Conservation (phyloP, 2,888 invertebrate genomes). For the Pseudolycoriella hygida region DNA sequence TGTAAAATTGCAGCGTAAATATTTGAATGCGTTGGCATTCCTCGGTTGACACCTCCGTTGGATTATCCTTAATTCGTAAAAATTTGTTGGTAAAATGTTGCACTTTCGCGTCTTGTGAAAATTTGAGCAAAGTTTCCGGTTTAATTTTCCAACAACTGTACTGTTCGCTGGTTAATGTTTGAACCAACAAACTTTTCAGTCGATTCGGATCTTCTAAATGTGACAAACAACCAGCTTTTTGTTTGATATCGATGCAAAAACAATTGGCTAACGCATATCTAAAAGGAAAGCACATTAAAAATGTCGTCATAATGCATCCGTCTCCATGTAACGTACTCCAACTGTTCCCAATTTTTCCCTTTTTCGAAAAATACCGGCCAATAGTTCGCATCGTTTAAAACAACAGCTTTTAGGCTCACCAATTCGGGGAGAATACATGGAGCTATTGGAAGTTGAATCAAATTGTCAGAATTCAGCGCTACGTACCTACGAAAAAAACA, state of each 20-base stretch:
- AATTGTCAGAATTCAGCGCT: constrained; percentile 32
- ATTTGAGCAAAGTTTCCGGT: constrained; percentile 50
- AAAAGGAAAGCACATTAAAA: constrained; percentile 9
- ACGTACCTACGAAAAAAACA: constrained; percentile 23
- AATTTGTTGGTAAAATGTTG: constrained; percentile 53
- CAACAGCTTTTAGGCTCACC: constrained; percentile 50
- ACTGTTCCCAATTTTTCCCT: constrained; percentile 66
- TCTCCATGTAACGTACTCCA: constrained; percentile 51
- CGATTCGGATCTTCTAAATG: constrained; percentile 72
- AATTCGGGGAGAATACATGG: constrained; percentile 79
- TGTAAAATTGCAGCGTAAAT: constrained; percentile 52
- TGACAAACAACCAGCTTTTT: constrained; percentile 74
- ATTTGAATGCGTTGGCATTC: constrained; percentile 38
- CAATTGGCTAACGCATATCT: constrained; percentile 48
- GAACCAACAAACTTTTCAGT: constrained; percentile 58
- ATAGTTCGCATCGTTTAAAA: constrained; percentile 68
- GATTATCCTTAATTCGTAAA: constrained; percentile 25
- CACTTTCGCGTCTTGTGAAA: constrained; percentile 54
- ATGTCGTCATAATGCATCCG: constrained; percentile 1
- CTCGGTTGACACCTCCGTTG: constrained; percentile 22
- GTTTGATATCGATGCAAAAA: constrained; percentile 67
- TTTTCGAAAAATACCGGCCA: constrained; percentile 77
- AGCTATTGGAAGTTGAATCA: constrained; percentile 40
- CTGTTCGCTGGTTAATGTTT: constrained; percentile 56
- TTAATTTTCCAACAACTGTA: constrained; percentile 27